Evolutionary conservation across 2,888 invertebrate species (phyloP).

Genomic region (Proisotoma minuta): DNA sequence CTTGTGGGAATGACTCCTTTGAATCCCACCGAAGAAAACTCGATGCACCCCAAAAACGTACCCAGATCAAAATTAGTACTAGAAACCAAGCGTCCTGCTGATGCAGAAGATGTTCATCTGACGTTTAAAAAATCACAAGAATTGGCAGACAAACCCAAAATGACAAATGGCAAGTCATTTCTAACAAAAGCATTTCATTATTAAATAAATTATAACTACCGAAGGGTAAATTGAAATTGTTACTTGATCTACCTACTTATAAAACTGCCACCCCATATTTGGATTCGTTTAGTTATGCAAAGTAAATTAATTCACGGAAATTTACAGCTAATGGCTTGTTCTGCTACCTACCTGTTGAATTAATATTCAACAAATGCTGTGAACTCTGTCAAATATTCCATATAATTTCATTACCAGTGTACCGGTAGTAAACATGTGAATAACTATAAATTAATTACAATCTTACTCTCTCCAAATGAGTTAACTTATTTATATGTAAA

Average conservation of each 20-base stretch:
- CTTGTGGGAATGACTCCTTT: conserved; percentile 42
- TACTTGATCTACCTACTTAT: conserved; percentile 2
- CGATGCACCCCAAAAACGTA: too few species aligned
- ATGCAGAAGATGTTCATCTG: not conserved
- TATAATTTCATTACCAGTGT: too few species aligned
- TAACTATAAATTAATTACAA: too few species aligned
- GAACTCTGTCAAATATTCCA: too few species aligned
- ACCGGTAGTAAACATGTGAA: too few species aligned
- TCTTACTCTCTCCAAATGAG: too few species aligned
- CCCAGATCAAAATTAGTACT: not conserved
- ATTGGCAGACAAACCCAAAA: conserved; percentile 12
- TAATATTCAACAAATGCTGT: not conserved
- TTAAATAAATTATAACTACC: conserved; percentile 3
- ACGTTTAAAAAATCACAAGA: not conserved
- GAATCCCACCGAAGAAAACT: conserved; percentile 29
- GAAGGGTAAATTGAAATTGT: not conserved
- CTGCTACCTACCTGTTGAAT: conserved; percentile 4
- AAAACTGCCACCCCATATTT: conserved; percentile 3
- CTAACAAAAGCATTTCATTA: not conserved
- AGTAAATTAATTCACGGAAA: not conserved
- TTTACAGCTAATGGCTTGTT: conserved; percentile 1
- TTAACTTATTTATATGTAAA: too few species aligned
- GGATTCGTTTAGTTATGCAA: not conserved
- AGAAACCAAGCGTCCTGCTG: not conserved
- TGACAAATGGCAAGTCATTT: conserved; percentile 29